Evolutionary conservation across 1,140 invertebrate genomes (phyloP).

Genomic region (Solenopsis fugax): DNA sequence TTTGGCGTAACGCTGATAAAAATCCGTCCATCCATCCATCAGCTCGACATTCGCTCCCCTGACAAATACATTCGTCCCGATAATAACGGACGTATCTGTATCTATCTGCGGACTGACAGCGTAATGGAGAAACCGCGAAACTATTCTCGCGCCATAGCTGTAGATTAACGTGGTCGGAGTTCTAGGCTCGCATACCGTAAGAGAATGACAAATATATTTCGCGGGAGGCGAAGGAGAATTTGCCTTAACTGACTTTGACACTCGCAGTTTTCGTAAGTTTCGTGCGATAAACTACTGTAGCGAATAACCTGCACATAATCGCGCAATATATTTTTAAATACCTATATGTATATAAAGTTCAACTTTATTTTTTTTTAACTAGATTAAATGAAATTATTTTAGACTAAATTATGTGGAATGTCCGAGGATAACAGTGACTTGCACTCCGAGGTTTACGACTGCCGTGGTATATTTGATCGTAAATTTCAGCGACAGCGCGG

Average conservation of each 20-base stretch:
- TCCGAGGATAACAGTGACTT: not conserved
- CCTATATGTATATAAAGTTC: not conserved
- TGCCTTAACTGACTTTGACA: constrained; percentile 10
- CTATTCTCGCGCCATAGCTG: not conserved
- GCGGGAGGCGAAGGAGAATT: not conserved
- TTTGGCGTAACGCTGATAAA: constrained; percentile 52
- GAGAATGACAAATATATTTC: constrained; percentile 35
- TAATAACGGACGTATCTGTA: constrained; percentile 51
- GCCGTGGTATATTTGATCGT: not conserved
- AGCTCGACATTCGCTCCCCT: constrained; percentile 6
- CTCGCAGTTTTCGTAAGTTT: not conserved
- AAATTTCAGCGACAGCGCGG: constrained; percentile 5
- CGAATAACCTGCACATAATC: not conserved
- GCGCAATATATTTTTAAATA: not conserved
- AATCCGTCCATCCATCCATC: constrained; percentile 48
- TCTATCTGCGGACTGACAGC: constrained; percentile 18
- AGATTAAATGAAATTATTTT: not conserved
- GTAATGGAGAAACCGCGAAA: constrained; percentile 36
- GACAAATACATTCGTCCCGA: constrained; percentile 47
- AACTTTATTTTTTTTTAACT: not conserved
- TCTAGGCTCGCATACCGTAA: not conserved
- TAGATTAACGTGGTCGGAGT: constrained; percentile 8
- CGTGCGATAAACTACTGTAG: not conserved
- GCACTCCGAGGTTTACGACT: not conserved
- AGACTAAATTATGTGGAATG: not conserved